phyloP scores from a whole-genome alignment of 1,140 invertebrate genomes.

The Globodera ellingtonae region DNA sequence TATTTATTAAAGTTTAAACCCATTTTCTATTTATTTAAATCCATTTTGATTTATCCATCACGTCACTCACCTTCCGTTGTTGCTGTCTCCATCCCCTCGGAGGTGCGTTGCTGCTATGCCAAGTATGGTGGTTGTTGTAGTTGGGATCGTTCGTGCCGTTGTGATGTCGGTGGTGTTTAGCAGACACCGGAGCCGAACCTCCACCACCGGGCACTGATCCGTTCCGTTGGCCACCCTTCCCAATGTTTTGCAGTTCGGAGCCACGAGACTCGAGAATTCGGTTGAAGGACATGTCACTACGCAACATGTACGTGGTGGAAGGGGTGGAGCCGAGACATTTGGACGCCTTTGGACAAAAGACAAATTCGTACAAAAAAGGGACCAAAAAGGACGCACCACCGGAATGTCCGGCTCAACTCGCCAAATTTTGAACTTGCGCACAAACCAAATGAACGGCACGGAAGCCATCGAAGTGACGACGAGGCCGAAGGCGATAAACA shows the following conservation, averaged over 20 bases:
- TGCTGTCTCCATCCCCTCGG: conserved; percentile 22
- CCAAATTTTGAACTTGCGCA: conserved; percentile 63
- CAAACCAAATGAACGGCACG: conserved; percentile 58
- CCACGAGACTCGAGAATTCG: conserved; percentile 58
- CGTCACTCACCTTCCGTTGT: neutral
- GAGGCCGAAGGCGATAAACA: conserved; percentile 70
- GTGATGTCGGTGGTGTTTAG: conserved; percentile 18
- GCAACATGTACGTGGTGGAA: conserved; percentile 62
- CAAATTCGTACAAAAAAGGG: neutral
- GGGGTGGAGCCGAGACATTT: conserved; percentile 61
- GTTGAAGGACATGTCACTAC: conserved; percentile 62
- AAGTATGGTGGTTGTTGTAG: conserved; percentile 23
- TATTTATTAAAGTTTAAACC: neutral
- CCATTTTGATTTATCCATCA: neutral
- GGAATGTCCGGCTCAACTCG: conserved; percentile 60
- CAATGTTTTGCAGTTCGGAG: conserved; percentile 54
- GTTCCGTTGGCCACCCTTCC: conserved; percentile 3
- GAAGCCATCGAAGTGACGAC: conserved; percentile 55
- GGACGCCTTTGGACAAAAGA: conserved; percentile 48
- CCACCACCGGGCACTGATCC: conserved; percentile 7
- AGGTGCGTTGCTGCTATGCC: conserved; percentile 24
- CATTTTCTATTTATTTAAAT: neutral
- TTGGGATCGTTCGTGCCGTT: conserved; percentile 1
- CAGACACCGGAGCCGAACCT: conserved; percentile 20
- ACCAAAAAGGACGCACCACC: conserved; percentile 38